These are phyloP conservation scores for Entomyzon cyanotis DNA, from an alignment of 2,113 vertebrate species.

Conservation along the genomic window DNA sequence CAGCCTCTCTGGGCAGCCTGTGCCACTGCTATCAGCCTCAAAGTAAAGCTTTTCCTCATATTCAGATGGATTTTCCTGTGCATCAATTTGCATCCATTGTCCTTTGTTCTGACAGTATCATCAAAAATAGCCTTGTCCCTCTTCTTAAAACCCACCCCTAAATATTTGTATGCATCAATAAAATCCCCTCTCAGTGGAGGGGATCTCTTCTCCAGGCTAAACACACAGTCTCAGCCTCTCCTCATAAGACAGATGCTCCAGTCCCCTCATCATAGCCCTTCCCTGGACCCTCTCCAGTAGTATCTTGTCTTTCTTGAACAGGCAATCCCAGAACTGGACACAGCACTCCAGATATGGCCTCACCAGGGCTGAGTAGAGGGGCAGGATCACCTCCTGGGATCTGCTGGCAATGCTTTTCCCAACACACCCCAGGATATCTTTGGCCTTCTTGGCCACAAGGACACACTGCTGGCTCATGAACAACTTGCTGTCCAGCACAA, in stretches of 20 bases:
- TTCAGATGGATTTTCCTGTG: not conserved
- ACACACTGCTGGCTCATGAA: not conserved
- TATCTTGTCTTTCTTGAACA: not conserved
- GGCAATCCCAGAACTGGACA: not conserved
- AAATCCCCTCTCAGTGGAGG: not conserved
- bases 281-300: not conserved
- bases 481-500: not conserved
- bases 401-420: not conserved
- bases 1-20: not conserved
- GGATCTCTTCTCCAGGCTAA: not conserved
- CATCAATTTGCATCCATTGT: not conserved
- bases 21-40: not conserved
- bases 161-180: not conserved
- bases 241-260: not conserved
- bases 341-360: not conserved
- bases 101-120: not conserved
- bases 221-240: not conserved
- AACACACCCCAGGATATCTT: not conserved
- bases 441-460: not conserved
- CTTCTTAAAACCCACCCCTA: fast-evolving
- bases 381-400: not conserved
- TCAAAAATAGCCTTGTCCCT: fast-evolving
- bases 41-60: not conserved
- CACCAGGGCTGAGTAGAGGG: not conserved
- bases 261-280: not conserved